These are phyloP conservation scores for Solenopsis invicta DNA, from an alignment of 1,140 invertebrate genomes.

Conservation along the genomic window DNA sequence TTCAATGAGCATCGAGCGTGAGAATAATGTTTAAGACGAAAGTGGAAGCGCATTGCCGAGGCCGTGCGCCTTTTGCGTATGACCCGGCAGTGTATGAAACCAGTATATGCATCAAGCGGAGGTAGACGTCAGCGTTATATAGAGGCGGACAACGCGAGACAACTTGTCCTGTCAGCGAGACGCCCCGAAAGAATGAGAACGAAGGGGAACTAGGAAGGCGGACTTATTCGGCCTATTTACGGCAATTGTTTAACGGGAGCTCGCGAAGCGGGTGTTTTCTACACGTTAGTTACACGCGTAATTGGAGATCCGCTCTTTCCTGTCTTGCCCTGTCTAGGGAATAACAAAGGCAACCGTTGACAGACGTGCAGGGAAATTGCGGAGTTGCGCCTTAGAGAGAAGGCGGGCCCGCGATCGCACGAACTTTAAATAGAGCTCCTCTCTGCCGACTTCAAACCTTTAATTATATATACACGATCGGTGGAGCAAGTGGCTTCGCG, in stretches of 20 bases:
- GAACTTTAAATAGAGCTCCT: conserved; percentile 44
- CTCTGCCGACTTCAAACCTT: conserved; percentile 9
- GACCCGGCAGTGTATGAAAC: conserved; percentile 1
- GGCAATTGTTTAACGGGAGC: conserved; percentile 62
- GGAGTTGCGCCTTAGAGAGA: conserved; percentile 48
- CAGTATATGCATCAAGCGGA: neutral
- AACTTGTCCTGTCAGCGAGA: conserved; percentile 37
- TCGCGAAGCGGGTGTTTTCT: conserved; percentile 51
- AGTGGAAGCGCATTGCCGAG: conserved; percentile 22
- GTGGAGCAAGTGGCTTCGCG: conserved; percentile 34
- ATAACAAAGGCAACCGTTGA: conserved; percentile 54
- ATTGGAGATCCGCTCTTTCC: conserved; percentile 67
- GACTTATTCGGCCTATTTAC: conserved; percentile 64
- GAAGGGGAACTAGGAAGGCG: conserved; percentile 41
- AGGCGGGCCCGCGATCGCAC: conserved; percentile 46
- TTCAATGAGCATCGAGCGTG: conserved; percentile 47
- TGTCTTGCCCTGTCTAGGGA: conserved; percentile 17
- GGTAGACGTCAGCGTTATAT: conserved; percentile 18
- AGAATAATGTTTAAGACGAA: conserved; percentile 54
- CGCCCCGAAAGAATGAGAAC: conserved; percentile 27
- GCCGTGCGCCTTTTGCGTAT: conserved; percentile 25
- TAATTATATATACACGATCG: conserved; percentile 42
- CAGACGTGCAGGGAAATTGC: conserved; percentile 65
- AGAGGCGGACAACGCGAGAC: conserved; percentile 23
- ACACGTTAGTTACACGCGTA: conserved; percentile 53